Conservation (phyloP, 2,113 vertebrate species). For the Plecotus auritus region DNA sequence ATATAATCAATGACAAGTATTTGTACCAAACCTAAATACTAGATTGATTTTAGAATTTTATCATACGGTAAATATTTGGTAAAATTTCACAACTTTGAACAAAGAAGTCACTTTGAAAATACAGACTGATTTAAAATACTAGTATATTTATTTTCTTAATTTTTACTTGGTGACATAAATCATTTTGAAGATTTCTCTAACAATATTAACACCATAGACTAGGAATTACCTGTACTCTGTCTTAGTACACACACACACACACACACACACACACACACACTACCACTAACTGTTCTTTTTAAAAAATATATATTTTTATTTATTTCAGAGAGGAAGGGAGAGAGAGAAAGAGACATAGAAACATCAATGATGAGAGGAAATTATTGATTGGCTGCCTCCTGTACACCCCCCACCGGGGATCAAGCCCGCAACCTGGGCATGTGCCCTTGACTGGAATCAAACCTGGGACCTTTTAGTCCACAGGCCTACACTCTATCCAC, state of each 20-base stretch:
- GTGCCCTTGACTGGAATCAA: no score
- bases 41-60: not conserved
- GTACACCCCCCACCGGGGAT: no score
- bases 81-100: not conserved
- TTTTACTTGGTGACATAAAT: not conserved
- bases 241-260: not conserved
- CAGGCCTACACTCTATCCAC: no score
- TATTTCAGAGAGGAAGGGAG: no score
- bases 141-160: not conserved
- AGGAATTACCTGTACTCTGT: not conserved
- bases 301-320: no score
- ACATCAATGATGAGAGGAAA: no score
- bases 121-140: not conserved
- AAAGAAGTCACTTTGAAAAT: not conserved
- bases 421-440: no score
- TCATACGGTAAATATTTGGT: not conserved
- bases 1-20: not conserved
- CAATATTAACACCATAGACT: not conserved
- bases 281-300: not conserved
- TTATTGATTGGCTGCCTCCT: no score
- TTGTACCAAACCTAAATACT: not conserved
- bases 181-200: not conserved
- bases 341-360: no score
- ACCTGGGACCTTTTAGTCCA: no score
- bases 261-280: not conserved